These are phyloP conservation scores for Phoebastria nigripes DNA, from an alignment of 2,797 vertebrate genomes.

Conservation along the genomic window DNA sequence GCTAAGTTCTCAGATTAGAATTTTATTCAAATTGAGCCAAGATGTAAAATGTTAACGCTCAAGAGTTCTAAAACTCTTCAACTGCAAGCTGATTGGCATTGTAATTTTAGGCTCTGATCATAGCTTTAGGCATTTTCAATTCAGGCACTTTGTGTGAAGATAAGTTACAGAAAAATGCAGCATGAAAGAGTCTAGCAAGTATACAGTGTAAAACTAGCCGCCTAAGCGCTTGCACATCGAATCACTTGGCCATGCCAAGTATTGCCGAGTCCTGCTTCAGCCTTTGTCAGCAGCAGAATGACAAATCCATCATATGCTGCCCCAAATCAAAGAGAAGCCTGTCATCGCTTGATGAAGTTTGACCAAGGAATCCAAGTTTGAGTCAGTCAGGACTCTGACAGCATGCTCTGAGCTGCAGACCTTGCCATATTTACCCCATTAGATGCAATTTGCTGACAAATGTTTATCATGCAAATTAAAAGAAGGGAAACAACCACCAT, in stretches of 20 bases:
- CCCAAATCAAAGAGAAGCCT: background rate
- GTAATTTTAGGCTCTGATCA: background rate
- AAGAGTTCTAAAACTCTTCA: background rate
- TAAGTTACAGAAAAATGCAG: background rate
- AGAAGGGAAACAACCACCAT: constrained; percentile 81
- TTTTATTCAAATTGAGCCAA: background rate
- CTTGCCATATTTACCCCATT: constrained; percentile 48
- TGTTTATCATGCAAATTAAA: constrained; percentile 80
- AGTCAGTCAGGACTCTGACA: constrained; percentile 23
- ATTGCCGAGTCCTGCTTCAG: background rate
- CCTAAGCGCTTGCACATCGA: background rate
- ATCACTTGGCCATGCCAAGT: background rate
- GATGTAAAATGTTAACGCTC: background rate
- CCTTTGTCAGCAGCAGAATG: background rate
- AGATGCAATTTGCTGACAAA: constrained; percentile 79
- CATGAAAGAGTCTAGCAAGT: background rate
- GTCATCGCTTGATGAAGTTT: background rate
- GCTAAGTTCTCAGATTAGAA: background rate
- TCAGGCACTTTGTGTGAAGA: background rate
- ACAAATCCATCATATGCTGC: background rate
- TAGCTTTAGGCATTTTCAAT: background rate
- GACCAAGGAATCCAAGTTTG: background rate
- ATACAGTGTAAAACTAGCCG: background rate
- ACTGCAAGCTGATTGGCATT: background rate
- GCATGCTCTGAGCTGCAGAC: constrained; percentile 1